These are phyloP conservation scores for Myripristis murdjan DNA, from an alignment of 2,797 vertebrate species.

Conservation along the genomic window DNA sequence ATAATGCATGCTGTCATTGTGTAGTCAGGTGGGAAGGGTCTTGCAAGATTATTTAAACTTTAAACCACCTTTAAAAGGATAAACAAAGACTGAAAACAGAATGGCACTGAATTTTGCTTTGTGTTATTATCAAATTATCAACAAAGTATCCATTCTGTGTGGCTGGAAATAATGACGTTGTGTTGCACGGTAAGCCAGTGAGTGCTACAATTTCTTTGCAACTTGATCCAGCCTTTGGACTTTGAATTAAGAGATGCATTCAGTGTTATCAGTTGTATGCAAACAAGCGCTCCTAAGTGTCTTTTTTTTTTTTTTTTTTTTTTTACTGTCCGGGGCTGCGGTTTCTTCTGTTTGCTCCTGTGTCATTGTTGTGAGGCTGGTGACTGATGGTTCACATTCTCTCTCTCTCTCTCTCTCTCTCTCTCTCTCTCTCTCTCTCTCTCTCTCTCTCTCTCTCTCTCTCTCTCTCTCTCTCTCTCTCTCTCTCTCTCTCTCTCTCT, in stretches of 20 bases:
- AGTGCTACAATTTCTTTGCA: constrained; percentile 56
- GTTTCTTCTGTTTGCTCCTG: neutral
- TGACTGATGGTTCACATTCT: neutral
- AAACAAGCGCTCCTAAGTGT: constrained; percentile 9
- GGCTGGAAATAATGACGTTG: neutral
- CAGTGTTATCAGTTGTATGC: neutral
- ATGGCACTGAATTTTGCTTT: neutral
- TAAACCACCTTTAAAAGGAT: too few species aligned
- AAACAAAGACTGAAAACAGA: neutral
- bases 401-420: too few species aligned
- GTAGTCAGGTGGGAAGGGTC: neutral
- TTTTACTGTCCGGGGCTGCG: too few species aligned
- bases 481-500: too few species aligned
- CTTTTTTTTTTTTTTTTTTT: too few species aligned
- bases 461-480: too few species aligned
- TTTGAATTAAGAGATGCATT: constrained; percentile 27
- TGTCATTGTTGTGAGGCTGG: neutral
- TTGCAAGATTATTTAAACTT: neutral
- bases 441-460: too few species aligned
- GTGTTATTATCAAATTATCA: neutral
- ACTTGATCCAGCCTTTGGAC: constrained; percentile 71
- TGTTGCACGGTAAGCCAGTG: neutral
- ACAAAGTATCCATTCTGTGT: neutral
- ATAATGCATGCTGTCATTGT: neutral
- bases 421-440: too few species aligned